phyloP scores from a whole-genome alignment of 2,888 invertebrate genomes.

The Philereme vetulata region DNA sequence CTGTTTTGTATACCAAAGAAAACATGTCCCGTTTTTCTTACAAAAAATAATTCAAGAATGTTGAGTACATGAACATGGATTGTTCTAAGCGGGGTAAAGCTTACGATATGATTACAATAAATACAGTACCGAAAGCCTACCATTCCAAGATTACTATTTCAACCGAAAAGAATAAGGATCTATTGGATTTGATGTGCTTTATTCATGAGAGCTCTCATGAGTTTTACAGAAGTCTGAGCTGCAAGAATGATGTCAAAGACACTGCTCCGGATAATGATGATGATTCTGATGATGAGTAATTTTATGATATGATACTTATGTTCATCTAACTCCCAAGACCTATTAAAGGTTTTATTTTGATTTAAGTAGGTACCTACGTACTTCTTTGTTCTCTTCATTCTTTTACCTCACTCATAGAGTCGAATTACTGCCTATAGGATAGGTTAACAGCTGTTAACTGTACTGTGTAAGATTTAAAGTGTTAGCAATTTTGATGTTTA shows the following conservation, averaged over 20 bases:
- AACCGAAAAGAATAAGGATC: too few relatives aligned
- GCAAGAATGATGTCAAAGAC: constrained; percentile 15
- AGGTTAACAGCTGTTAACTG: too few relatives aligned
- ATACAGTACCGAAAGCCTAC: constrained; percentile 17
- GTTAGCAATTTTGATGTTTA: too few relatives aligned
- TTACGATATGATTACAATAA: constrained; percentile 25
- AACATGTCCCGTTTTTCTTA: neutral
- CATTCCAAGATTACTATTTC: constrained; percentile 4
- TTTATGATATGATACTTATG: too few relatives aligned
- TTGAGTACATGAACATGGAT: constrained; percentile 29
- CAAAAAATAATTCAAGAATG: constrained; percentile 24
- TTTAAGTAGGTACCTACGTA: too few relatives aligned
- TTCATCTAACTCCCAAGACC: too few relatives aligned
- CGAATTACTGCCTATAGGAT: too few relatives aligned
- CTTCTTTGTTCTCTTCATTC: too few relatives aligned
- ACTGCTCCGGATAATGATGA: neutral
- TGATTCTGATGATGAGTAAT: too few relatives aligned
- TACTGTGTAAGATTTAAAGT: too few relatives aligned
- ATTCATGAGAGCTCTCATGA: constrained; percentile 8
- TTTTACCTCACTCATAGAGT: too few relatives aligned
- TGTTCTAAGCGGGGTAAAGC: constrained; percentile 29
- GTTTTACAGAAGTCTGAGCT: constrained; percentile 7
- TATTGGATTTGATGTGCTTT: constrained; percentile 1
- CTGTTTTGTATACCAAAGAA: constrained; percentile 26
- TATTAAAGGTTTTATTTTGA: too few relatives aligned